These are phyloP conservation scores for Pollenia griseotomentosa DNA, from an alignment of 2,888 invertebrate species.

Conservation along the genomic window DNA sequence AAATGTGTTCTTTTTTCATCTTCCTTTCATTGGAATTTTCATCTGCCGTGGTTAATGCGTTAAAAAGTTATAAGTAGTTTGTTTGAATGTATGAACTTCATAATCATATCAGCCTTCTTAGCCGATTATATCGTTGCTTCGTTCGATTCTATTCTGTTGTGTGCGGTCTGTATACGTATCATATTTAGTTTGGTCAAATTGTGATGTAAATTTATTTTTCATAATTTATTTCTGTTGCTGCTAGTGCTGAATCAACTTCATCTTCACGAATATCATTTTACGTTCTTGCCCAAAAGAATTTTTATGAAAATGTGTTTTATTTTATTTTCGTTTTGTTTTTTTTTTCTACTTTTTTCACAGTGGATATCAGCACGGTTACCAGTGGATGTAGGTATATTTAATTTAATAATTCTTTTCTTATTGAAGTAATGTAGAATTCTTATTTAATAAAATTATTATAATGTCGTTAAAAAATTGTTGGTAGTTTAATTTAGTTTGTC, in stretches of 20 bases:
- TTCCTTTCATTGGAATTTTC: neutral
- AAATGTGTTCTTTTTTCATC: neutral
- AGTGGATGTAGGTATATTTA: constrained; percentile 78
- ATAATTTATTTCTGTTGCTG: neutral
- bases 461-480: too few species aligned
- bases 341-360: constrained; percentile 70
- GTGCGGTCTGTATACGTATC: too few species aligned
- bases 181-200: too few species aligned
- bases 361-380: constrained; percentile 77
- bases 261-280: constrained; percentile 21
- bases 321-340: constrained; percentile 47
- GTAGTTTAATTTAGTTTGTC: too few species aligned
- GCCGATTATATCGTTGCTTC: too few species aligned
- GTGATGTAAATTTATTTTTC: too few species aligned
- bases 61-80: too few species aligned
- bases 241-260: constrained; percentile 53
- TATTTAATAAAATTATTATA: too few species aligned
- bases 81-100: too few species aligned
- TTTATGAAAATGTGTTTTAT: constrained; percentile 48
- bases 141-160: too few species aligned
- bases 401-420: constrained; percentile 5
- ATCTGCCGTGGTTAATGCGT: neutral
- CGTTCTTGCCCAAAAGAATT: constrained; percentile 35
- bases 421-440: neutral
- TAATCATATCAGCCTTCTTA: too few species aligned